These are phyloP conservation scores for Pyrocephalus nanus DNA, from an alignment of 2,797 vertebrate genomes.

Conservation along the genomic window DNA sequence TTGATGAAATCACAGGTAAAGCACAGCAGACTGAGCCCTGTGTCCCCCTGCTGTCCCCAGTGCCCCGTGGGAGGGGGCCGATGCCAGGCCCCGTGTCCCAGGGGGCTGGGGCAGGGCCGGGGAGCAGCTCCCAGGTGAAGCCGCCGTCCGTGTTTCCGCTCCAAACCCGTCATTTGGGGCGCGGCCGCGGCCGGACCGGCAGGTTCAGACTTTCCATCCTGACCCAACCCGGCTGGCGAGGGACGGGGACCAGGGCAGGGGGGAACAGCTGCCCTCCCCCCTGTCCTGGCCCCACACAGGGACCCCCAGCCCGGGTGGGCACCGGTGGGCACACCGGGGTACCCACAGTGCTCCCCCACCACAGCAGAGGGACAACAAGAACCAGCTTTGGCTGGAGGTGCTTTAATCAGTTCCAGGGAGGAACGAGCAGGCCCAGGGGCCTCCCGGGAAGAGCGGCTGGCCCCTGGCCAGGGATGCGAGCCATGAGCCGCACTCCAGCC, in stretches of 20 bases:
- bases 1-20: neutral
- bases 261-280: neutral
- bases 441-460: neutral
- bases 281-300: fast-evolving
- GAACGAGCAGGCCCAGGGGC: neutral
- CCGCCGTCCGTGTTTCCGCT: neutral
- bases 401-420: neutral
- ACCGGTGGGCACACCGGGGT: neutral
- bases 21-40: fast-evolving
- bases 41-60: neutral
- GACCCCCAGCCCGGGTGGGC: neutral
- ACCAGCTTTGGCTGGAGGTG: neutral
- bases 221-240: neutral
- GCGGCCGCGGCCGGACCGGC: slow-evolving; percentile 7
- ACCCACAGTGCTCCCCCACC: neutral
- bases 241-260: neutral
- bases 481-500: fast-evolving
- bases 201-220: slow-evolving; percentile 56
- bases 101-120: neutral
- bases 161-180: slow-evolving; percentile 39
- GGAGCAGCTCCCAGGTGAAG: neutral
- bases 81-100: neutral
- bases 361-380: fast-evolving
- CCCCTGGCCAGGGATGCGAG: neutral
- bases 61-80: fast-evolving